Base-by-base conservation (phyloP, 2,113 vertebrate species). In the Aegotheles bennettii region DNA sequence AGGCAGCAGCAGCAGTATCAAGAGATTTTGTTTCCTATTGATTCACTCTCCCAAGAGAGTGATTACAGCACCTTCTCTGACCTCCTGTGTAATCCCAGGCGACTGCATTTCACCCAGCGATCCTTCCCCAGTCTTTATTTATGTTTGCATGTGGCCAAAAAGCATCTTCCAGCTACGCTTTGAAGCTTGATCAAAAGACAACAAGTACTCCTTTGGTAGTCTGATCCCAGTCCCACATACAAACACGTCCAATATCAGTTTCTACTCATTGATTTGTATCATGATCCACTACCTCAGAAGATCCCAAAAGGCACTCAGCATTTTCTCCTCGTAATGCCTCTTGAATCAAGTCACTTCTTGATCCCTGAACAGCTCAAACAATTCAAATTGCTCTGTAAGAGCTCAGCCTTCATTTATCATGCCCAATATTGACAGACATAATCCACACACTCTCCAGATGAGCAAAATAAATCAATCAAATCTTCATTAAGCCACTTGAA, bases 391-490 rank as follows among this genome's bases (percentile, higher is more conserved):
- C 84, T 68, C n/a, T n/a, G n/a, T n/a, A 87, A 86, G 86, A 78
- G 95, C 83, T 91, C 91, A 87, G 60, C 38, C 91, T 56, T 95
- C 95, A 79, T 90, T 85, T 90, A 94, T 73, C 95, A 88, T 65
- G 53, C 35, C 64, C 74, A 88, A 50, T 93, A 96, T 93, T 95
- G 93, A 96, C 95, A 95, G 43, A 91, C 33, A 69, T 84, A 95
- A 94, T 92, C 93, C 89, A 94, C 86, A 77, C 43, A 23, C 83
- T 80, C 71, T 94, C 54, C 80, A 86, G 68, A 96, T 80, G 60
- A 92, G 83, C 64, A 92, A 97, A 95, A 94, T 93, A 86, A 95
- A 96, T 93, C 92, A 89, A 96, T 93, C 80, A 84, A 68, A 84
- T 81, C 64, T 94, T 94, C 93, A 78, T 78, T 92, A 95, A 93